These are phyloP conservation scores for Sceliomorpha sp. DNA, from an alignment of 2,888 invertebrate genomes.

Conservation along the genomic window DNA sequence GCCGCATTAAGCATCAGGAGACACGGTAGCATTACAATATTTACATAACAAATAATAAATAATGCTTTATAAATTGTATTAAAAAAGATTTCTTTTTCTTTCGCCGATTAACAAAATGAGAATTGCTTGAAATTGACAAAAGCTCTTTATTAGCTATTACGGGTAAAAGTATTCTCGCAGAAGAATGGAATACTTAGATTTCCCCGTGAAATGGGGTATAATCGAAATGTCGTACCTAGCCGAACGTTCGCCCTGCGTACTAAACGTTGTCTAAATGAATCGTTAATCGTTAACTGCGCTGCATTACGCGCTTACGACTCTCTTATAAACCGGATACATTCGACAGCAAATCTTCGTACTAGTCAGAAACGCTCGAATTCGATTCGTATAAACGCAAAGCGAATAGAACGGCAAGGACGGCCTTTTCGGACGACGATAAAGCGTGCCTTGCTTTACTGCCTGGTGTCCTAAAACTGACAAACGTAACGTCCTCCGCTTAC, in stretches of 20 bases:
- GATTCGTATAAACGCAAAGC: slow-evolving; percentile 50
- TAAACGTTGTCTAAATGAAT: slow-evolving; percentile 79
- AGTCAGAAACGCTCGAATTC: slow-evolving; percentile 66
- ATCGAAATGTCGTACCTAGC: slow-evolving; percentile 55
- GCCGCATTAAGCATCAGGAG: too few species aligned
- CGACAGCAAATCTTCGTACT: slow-evolving; percentile 65
- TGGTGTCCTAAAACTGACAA: slow-evolving; percentile 51
- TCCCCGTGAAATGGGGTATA: slow-evolving; percentile 36
- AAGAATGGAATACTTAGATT: slow-evolving; percentile 42
- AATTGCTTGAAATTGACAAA: too few species aligned
- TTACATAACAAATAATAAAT: too few species aligned
- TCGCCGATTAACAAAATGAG: too few species aligned
- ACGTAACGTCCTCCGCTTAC: slow-evolving; percentile 41
- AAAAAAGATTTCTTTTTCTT: too few species aligned
- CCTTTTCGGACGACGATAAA: slow-evolving; percentile 53
- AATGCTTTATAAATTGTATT: too few species aligned
- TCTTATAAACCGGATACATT: slow-evolving; percentile 78
- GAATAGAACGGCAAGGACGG: slow-evolving; percentile 35
- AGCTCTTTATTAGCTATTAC: too few species aligned
- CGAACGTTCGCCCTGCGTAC: slow-evolving; percentile 60
- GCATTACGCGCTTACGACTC: slow-evolving; percentile 68
- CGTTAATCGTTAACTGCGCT: slow-evolving; percentile 78
- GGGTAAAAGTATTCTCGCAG: too few species aligned
- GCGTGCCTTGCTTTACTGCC: slow-evolving; percentile 49
- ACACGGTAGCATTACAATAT: too few species aligned